A percentile compares a stretch with the other conserved stretches of the same genome.
Conservation (phyloP, 2,113 vertebrate genomes). For the Pipa parva region DNA sequence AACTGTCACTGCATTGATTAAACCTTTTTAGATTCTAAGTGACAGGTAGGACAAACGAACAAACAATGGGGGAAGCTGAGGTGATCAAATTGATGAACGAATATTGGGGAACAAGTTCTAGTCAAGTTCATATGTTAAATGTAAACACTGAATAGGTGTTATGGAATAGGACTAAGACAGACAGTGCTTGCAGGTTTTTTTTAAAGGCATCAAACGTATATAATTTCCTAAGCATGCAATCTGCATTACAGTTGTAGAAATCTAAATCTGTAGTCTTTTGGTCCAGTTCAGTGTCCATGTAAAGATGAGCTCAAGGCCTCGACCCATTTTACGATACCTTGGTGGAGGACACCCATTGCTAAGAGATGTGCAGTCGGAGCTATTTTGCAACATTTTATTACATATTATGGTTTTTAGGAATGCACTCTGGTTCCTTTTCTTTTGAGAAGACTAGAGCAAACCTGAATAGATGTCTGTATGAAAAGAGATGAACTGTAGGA, state of each 20-base stretch:
- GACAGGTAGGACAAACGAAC: not conserved
- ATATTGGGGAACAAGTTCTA: slow-evolving; percentile 10
- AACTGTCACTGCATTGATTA: not conserved
- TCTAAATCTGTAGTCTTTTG: slow-evolving; percentile 15
- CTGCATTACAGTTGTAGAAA: slow-evolving; percentile 33
- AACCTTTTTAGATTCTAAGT: not conserved
- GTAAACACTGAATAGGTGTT: slow-evolving; percentile 32
- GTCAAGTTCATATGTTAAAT: slow-evolving; percentile 26
- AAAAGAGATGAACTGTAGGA: slow-evolving; percentile 9
- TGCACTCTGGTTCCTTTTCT: not conserved
- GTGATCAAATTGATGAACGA: not conserved
- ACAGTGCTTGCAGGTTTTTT: slow-evolving; percentile 30
- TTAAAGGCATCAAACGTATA: slow-evolving; percentile 13
- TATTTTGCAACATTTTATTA: not conserved
- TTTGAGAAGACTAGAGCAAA: not conserved
- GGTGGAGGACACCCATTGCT: slow-evolving; percentile 11
- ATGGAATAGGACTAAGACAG: slow-evolving; percentile 34
- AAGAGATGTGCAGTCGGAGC: slow-evolving; percentile 8
- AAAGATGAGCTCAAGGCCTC: not conserved
- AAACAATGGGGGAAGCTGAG: not conserved
- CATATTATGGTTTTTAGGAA: not conserved
- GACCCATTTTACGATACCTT: not conserved
- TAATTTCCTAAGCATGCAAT: slow-evolving; percentile 36
- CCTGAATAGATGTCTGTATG: not conserved
- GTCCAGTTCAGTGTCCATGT: slow-evolving; percentile 10